Base-by-base conservation (phyloP, 2,797 vertebrate species). In the Eleutherodactylus coqui region DNA sequence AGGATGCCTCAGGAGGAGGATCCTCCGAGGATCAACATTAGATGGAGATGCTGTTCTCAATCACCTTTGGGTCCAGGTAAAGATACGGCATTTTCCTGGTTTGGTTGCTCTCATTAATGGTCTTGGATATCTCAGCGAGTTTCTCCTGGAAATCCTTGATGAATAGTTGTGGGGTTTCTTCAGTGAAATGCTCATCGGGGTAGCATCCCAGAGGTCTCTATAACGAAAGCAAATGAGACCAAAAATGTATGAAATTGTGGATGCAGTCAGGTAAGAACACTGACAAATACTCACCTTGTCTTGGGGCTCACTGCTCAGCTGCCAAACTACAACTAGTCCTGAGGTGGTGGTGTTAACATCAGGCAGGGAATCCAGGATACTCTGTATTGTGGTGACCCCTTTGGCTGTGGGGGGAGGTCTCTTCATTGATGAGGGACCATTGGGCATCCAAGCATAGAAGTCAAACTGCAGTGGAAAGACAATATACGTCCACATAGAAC, bases 1-100 rank as follows among this genome's bases (percentile, higher is more conserved):
- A n/a, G n/a, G n/a, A n/a, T n/a, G n/a, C n/a, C n/a, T n/a, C n/a
- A n/a, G n/a, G n/a, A n/a, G n/a, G n/a, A n/a, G n/a, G n/a, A n/a
- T n/a, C n/a, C n/a, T n/a, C n/a, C n/a, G n/a, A 47, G 45, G 9
- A 8, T 1, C 5, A 0, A 47, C 6, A 2, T 47, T 91, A 97
- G 75, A 96, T 96, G 19, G 95, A 92, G 43, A 96, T 91, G n/a
- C 95, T 96, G 92, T 96, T 96, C 86, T 96, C 96, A 0, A 96
- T 93, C 64, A 29, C 5, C 4, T 88, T 72, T 0, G 96, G 96
- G 38, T 90, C 89, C 34, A 96, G 89, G 88, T 96, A 96, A 0
- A 83, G 75, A 73, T 96, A 96, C 0, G 95, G 94, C 19, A 96
- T 75, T 17, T 90, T 88, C 43, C 95, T 87, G 0, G 86, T 86